Conservation (phyloP, 2,113 vertebrate species). For the Zapus hudsonius region DNA sequence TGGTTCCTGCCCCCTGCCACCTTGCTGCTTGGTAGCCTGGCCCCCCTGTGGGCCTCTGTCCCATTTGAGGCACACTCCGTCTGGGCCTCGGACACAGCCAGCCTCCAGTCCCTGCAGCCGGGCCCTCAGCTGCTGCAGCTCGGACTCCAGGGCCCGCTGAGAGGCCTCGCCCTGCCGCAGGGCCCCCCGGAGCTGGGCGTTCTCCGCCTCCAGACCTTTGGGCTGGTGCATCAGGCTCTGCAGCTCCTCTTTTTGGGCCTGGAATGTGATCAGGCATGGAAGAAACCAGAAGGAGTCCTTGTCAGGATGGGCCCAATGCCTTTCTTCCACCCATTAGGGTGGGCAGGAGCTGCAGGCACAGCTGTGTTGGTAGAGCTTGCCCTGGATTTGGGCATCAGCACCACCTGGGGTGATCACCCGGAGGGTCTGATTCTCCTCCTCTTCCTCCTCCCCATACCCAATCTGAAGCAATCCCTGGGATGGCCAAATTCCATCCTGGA, state of each 20-base stretch:
- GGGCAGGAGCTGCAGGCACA: not conserved
- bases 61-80: not conserved
- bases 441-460: not conserved
- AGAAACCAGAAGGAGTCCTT: not conserved
- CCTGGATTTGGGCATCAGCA: not conserved
- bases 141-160: slow-evolving; percentile 83
- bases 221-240: slow-evolving; percentile 72
- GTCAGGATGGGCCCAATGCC: not conserved
- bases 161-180: slow-evolving; percentile 85
- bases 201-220: not conserved
- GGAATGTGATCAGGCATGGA: not conserved
- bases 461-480: not conserved
- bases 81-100: slow-evolving; percentile 58
- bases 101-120: slow-evolving; percentile 80
- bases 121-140: slow-evolving; percentile 87
- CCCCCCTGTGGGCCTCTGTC: not conserved
- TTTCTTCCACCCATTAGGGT: not conserved
- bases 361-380: not conserved
- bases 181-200: slow-evolving; percentile 50
- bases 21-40: not conserved
- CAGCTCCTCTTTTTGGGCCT: slow-evolving; percentile 88
- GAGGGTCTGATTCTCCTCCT: not conserved
- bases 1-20: not conserved
- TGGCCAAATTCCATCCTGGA: not conserved
- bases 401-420: not conserved